Evolutionary conservation across 2,888 invertebrate genomes (phyloP), one percentile per base, ranked within the genome.

Genomic region (Eupithecia dodoneata): DNA sequence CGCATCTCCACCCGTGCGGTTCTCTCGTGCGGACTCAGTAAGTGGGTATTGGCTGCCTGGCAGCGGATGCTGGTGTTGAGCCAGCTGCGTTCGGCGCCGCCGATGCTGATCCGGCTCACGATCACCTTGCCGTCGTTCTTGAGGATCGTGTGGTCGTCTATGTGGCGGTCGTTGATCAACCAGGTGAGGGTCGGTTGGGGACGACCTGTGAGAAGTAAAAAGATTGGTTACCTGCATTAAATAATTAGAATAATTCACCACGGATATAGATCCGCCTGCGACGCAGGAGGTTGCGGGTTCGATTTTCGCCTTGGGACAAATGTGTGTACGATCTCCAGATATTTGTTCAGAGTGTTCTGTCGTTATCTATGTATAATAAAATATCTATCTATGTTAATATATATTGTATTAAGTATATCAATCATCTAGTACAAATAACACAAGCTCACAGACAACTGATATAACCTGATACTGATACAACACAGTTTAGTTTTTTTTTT

Each of bases 11-110:
- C 96, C 80, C 97, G 96, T 73, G 98, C 97, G 67, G 97, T 97
- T 81, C 97, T 96, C 88, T 98, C 97, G 74, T 97, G 96, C 1
- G 98, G 98, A 87, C 97, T 96, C 87, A 97, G 96, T 74, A 98
- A 95, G 83, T 97, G 97, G 47, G 98, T 98, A 90, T 98, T 98
- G 82, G 97, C 97, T 13, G 98, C 98, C 89, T 97, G 97, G 89
- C 98, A 98, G 87, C 97, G 97, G 90, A 97, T 97, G 76, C 97
- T 97, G 81, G 97, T 97, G 92, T 98, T 98, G 82, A 98, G 95
- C 92, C 98, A 97, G 85, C 97, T 96, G 80, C 98, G 95, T 84
- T 96, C 96, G 72, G 98, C 96, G 66, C 96, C 96, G 41, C 96
- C 96, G 79, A 98, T 96, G 89, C 96, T 97, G 87, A 98, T 95